Base-by-base conservation (phyloP, 2,888 invertebrate genomes). In the Microlaimidae sp. region DNA sequence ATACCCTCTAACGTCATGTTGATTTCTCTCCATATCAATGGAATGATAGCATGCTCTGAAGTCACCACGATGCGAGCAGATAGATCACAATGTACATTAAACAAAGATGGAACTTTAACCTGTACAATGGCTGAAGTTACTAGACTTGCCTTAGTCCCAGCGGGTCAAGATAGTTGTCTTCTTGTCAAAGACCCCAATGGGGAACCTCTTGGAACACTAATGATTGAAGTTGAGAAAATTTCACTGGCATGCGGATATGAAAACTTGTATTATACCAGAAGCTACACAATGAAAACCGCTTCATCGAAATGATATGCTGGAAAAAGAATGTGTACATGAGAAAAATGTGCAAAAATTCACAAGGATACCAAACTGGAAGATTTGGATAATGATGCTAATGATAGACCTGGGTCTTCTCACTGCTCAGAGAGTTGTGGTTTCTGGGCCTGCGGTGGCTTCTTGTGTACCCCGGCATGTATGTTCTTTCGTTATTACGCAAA, bases 111-210 rank as follows among this genome's bases (percentile, higher is more conserved):
- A 38, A n/a, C 38, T 5, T 21, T 46, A 23, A n/a, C 24, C 5
- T 46, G 47, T 21, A n/a, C n/a, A 5, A 13, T 46, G 5, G 27
- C 7, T 4, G 47, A 46, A 46, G n/a, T 27, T n/a, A n/a, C n/a
- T n/a, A n/a, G n/a, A n/a, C n/a, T n/a, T n/a, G n/a, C n/a, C n/a
- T n/a, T n/a, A n/a, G n/a, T 46, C 23, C 47, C 47, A 19, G 26
- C 24, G 23, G 47, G 47, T 26, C 47, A 46, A n/a, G 47, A 46
- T 5, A 7, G 26, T n/a, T 46, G 47, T 23, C n/a, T 46, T 25
- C n/a, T 46, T 4, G 4, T 46, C 4, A n/a, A n/a, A n/a, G n/a
- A n/a, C n/a, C n/a, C n/a, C n/a, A n/a, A n/a, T n/a, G n/a, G n/a
- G n/a, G n/a, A 46, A n/a, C 47, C 47, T 5, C 23, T 5, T 38